Evolutionary conservation across 2,113 vertebrate species (phyloP).

Genomic region (Pantherophis guttatus): DNA sequence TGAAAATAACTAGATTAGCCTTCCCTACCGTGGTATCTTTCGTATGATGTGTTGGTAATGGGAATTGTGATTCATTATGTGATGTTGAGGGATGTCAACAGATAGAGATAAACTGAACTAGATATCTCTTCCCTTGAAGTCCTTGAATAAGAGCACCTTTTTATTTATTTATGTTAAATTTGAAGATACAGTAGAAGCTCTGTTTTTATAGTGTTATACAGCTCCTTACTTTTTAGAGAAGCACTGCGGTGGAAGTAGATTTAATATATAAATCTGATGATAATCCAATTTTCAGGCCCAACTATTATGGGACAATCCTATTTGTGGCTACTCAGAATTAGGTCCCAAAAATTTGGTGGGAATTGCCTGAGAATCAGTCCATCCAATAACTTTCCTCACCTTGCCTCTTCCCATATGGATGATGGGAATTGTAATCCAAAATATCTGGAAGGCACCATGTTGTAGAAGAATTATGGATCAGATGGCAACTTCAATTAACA

Average conservation of each 20-base stretch:
- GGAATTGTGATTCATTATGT: neutral
- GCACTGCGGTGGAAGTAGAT: neutral
- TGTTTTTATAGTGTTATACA: neutral
- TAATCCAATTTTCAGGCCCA: neutral
- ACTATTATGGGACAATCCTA: neutral
- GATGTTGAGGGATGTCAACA: neutral
- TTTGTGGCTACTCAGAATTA: neutral
- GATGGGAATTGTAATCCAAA: neutral
- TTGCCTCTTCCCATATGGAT: neutral
- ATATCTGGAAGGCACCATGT: neutral
- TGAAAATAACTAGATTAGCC: neutral
- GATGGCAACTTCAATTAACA: neutral
- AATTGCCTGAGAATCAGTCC: neutral
- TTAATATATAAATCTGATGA: neutral
- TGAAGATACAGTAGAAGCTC: neutral
- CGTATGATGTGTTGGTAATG: neutral
- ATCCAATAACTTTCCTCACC: neutral
- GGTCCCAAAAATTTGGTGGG: too few relatives aligned
- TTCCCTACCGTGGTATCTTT: neutral
- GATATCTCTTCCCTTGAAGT: neutral
- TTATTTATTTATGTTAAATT: neutral
- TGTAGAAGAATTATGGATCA: neutral
- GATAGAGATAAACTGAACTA: neutral
- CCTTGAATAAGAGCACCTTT: neutral
- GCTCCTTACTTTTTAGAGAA: neutral